Percentiles rank a stretch among this genome's conserved stretches.
Evolutionary conservation across 2,113 vertebrate species (phyloP).

Genomic region (Ptilonorhynchus violaceus): DNA sequence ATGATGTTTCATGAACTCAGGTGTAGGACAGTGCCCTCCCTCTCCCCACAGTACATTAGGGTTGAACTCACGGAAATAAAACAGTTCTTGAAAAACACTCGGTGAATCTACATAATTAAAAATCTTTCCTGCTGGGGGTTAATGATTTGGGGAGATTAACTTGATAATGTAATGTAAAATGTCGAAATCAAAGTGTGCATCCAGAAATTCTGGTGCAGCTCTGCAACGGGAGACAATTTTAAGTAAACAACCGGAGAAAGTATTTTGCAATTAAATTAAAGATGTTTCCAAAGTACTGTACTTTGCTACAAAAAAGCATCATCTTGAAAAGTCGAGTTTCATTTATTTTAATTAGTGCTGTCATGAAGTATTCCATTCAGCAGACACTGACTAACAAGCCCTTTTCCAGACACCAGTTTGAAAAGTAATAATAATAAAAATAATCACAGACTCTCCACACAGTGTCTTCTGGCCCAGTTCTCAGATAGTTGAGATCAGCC

Average conservation of each 20-base stretch:
- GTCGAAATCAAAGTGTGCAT: not conserved
- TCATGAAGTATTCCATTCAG: not conserved
- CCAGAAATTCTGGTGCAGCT: not conserved
- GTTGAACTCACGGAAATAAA: slow-evolving; percentile 10
- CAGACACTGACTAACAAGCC: slow-evolving; percentile 35
- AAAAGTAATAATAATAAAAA: not conserved
- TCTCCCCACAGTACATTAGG: not conserved
- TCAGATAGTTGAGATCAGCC: not conserved
- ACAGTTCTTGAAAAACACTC: slow-evolving; percentile 38
- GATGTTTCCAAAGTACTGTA: slow-evolving; percentile 66
- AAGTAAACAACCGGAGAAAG: slow-evolving; percentile 57
- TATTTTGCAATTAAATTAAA: slow-evolving; percentile 66
- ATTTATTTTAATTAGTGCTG: slow-evolving; percentile 60
- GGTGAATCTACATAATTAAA: slow-evolving; percentile 58
- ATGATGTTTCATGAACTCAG: not conserved
- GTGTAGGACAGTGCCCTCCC: not conserved
- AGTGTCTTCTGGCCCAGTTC: not conserved
- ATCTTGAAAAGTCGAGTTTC: slow-evolving; percentile 63
- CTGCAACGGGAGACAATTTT: slow-evolving; percentile 18
- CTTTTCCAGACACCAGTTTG: not conserved
- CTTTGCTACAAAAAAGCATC: slow-evolving; percentile 32
- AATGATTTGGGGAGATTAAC: slow-evolving; percentile 57
- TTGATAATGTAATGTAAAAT: slow-evolving; percentile 38
- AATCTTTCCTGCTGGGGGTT: slow-evolving; percentile 59
- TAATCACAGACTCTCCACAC: not conserved